Evolutionary conservation across 2,888 invertebrate genomes (phyloP), one percentile per base, ranked within the genome.

Genomic region (Alloplasta piceator): DNA sequence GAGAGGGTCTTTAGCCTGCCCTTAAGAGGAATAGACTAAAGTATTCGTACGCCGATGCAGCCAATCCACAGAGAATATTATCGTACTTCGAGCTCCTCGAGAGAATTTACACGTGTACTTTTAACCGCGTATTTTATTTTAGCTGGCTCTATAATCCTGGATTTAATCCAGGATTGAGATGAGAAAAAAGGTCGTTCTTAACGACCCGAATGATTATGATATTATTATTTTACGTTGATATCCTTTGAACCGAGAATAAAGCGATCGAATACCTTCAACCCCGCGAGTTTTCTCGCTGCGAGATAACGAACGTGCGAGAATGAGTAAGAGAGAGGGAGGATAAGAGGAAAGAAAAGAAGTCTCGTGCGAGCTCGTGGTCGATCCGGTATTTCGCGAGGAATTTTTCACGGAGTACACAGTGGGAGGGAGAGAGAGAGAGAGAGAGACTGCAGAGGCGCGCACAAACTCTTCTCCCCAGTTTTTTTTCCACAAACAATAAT

Each of bases 401-500:
- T 71, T 79, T 64, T 79, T 58, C 46, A 63, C 46, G 72, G 55
- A 46, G 43, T 16, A 41, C 46, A 16, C 41, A 38, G 26, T 26
- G 26, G 26, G 3, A 26, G 26, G 3, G 36, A 41, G 38, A 36
- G 60, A 74, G 46, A 64, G 26, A 26, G 36, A 41, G 38, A 36
- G 60, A 74, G 46, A 64, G 38, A 68, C 74, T 56, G 61, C 64
- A 74, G 68, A 41, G 64, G 74, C 71, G 67, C 66, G 55, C 75
- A 67, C 74, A 68, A 56, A 61, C 72, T 41, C 48, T 56, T 16
- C 48, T 56, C 41, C 72, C 58, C 70, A 2, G 26, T 43, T 71
- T 56, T 68, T 78, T 60, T 78, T 72, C 72, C 71, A 67, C 80
- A 76, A 80, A 80, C 76, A 80, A 76, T 64, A 76, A 76, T 71